These are phyloP conservation scores for Drosophila busckii DNA, from an alignment of 1,140 invertebrate species.

Conservation along the genomic window DNA sequence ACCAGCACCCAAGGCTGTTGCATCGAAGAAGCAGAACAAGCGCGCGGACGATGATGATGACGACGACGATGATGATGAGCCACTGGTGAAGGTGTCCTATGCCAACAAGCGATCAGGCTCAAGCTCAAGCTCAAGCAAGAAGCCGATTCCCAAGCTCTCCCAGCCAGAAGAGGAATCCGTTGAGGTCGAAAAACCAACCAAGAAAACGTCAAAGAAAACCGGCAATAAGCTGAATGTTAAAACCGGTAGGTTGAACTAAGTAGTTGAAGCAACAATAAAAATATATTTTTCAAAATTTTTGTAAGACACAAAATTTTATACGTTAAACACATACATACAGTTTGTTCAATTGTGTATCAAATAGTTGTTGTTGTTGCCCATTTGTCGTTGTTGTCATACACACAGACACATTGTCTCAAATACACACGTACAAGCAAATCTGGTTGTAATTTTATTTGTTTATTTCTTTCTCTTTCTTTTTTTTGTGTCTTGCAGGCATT, in stretches of 20 bases:
- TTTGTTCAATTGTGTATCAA: slow-evolving; percentile 5
- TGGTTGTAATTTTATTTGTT: slow-evolving; percentile 74
- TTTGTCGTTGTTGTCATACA: slow-evolving; percentile 37
- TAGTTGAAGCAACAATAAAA: not conserved
- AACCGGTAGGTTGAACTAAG: slow-evolving; percentile 85
- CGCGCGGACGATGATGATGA: slow-evolving; percentile 46
- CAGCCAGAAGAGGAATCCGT: slow-evolving; percentile 39
- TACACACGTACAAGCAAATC: slow-evolving; percentile 43
- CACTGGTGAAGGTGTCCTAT: slow-evolving; percentile 73
- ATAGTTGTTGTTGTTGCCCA: too few relatives aligned
- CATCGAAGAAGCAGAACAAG: slow-evolving; percentile 50
- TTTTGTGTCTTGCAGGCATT: slow-evolving; percentile 78
- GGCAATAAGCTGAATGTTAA: slow-evolving; percentile 78
- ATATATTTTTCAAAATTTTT: slow-evolving; percentile 17
- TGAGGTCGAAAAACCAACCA: slow-evolving; percentile 48
- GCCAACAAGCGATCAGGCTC: slow-evolving; percentile 58
- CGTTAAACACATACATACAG: slow-evolving; percentile 4
- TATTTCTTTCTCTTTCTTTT: slow-evolving; percentile 71
- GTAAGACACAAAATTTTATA: slow-evolving; percentile 31
- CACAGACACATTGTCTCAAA: slow-evolving; percentile 16
- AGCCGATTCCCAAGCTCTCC: slow-evolving; percentile 30
- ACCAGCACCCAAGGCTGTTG: slow-evolving; percentile 12
- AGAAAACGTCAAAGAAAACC: slow-evolving; percentile 60
- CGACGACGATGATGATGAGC: slow-evolving; percentile 52
- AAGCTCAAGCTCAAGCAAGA: slow-evolving; percentile 57